These are phyloP conservation scores for Poeciliopsis turneri DNA, from an alignment of 2,797 vertebrate species.

Conservation along the genomic window DNA sequence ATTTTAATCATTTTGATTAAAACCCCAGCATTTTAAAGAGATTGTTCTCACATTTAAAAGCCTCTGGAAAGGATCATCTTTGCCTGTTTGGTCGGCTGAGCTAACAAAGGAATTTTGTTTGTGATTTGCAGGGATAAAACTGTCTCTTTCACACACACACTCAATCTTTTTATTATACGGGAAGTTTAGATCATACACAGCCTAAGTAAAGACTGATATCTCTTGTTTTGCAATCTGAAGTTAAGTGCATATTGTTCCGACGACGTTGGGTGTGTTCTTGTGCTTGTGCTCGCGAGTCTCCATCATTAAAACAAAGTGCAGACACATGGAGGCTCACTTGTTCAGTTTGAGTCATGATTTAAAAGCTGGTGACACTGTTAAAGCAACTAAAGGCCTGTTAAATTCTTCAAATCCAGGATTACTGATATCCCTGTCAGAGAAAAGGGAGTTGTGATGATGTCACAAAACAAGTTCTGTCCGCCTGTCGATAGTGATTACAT, in stretches of 20 bases:
- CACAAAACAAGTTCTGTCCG: slow-evolving; percentile 38
- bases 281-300: slow-evolving; percentile 31
- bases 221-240: slow-evolving; percentile 50
- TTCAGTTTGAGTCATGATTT: slow-evolving; percentile 25
- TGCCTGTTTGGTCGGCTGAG: slow-evolving; percentile 18
- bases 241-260: slow-evolving; percentile 45
- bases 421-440: slow-evolving; percentile 13
- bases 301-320: slow-evolving; percentile 40
- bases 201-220: slow-evolving; percentile 37
- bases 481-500: slow-evolving; percentile 39
- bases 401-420: slow-evolving; percentile 3
- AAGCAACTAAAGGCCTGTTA: neutral
- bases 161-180: slow-evolving; percentile 48
- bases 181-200: slow-evolving; percentile 50
- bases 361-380: slow-evolving; percentile 29
- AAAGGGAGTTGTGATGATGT: slow-evolving; percentile 17
- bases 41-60: slow-evolving; percentile 32
- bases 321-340: slow-evolving; percentile 30
- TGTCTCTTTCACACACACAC: slow-evolving; percentile 13
- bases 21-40: slow-evolving; percentile 25
- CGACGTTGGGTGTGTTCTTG: slow-evolving; percentile 34
- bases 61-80: slow-evolving; percentile 45
- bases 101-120: slow-evolving; percentile 41
- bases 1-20: slow-evolving; percentile 22
- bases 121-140: slow-evolving; percentile 30